These are phyloP conservation scores for Neodiprion pinetum DNA, from an alignment of 1,140 invertebrate species.

Conservation along the genomic window DNA sequence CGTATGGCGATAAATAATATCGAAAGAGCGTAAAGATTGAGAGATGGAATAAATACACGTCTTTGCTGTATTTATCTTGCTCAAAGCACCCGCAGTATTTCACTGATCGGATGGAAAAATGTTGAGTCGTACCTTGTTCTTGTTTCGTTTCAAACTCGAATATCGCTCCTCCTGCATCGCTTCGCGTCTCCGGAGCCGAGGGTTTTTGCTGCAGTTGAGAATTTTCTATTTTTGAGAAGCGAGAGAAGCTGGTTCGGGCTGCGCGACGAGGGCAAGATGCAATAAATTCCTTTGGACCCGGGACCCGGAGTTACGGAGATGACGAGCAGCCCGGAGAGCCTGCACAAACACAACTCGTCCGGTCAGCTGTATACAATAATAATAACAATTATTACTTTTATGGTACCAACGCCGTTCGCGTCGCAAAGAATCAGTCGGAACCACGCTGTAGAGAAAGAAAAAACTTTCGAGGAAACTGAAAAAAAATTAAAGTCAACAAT, in stretches of 20 bases:
- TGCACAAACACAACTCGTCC: slow-evolving; percentile 14
- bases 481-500: not conserved
- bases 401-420: not conserved
- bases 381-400: slow-evolving; percentile 14
- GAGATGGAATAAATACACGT: too few species aligned
- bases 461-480: not conserved
- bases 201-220: not conserved
- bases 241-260: not conserved
- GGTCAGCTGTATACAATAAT: slow-evolving; percentile 16
- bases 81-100: not conserved
- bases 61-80: too few species aligned
- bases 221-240: slow-evolving; percentile 11
- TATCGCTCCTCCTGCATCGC: not conserved
- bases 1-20: not conserved
- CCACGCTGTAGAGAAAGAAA: not conserved
- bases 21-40: not conserved
- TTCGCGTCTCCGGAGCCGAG: not conserved
- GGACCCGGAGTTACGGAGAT: not conserved
- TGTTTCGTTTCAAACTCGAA: not conserved
- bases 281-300: slow-evolving; percentile 30
- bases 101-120: not conserved
- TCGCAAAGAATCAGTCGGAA: not conserved
- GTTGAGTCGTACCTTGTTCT: too few species aligned
- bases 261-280: slow-evolving; percentile 14
- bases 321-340: not conserved